A percentile compares a stretch with the other conserved stretches of the same genome.
phyloP scores from a whole-genome alignment of 2,888 invertebrate genomes.

The Lapara coniferarum region DNA sequence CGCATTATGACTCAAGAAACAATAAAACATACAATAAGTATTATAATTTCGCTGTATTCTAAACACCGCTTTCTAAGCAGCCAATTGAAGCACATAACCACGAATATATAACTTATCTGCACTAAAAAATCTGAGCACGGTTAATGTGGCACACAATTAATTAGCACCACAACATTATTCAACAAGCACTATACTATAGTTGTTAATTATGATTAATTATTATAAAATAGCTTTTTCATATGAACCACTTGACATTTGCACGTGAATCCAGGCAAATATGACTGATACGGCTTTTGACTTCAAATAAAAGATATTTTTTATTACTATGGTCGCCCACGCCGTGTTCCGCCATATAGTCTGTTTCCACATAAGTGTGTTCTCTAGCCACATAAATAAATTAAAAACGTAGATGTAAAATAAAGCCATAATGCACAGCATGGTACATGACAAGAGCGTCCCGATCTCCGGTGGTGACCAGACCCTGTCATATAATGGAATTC shows the following conservation, averaged over 20 bases:
- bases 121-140: constrained; percentile 2
- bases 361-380: not conserved
- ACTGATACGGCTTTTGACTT: not conserved
- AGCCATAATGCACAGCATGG: constrained; percentile 65
- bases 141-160: constrained; percentile 6
- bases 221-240: not conserved
- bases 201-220: not conserved
- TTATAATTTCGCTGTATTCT: not conserved
- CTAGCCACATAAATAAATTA: not conserved
- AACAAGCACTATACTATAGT: not conserved
- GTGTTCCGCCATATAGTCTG: constrained; percentile 2
- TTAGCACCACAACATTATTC: not conserved
- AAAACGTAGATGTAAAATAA: constrained; percentile 35
- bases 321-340: not conserved
- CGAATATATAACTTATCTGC: constrained; percentile 1
- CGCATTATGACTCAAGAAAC: not conserved
- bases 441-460: constrained; percentile 64
- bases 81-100: not conserved
- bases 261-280: not conserved
- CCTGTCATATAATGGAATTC: constrained; percentile 87
- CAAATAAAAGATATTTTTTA: not conserved
- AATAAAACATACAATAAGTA: not conserved
- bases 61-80: constrained; percentile 18
- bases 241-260: not conserved
- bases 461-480: constrained; percentile 53